Base-by-base conservation (phyloP, 2,113 vertebrate species). In the Callionymus lyra region DNA sequence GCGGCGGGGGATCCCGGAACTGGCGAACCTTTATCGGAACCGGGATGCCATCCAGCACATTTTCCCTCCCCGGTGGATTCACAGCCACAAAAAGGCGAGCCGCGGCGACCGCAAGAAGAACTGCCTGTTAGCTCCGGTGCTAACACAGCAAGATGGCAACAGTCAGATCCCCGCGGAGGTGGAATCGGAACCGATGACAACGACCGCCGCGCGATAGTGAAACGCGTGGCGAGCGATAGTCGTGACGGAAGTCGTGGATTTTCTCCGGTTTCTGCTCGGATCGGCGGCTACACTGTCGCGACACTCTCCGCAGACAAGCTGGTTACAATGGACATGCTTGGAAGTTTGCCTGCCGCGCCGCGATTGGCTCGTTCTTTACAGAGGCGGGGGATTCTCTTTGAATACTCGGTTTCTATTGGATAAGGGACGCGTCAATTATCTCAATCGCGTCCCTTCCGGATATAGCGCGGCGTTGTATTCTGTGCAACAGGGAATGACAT, bases 281-380 rank as follows among this genome's bases (percentile, higher is more conserved):
- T n/a, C 33, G 2, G 11, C 47, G 31, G 9, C 34, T 41, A 34
- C 34, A 58, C 47, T 53, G 63, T 34, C 62, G 70, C 68, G 42
- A 61, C 12, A 13, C 15, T 36, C n/a, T 12, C 34, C 11, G 14
- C 14, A 38, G 15, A 32, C 4, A 38, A 38, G 15, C 31, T 2
- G 50, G 46, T 42, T 79, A 83, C 83, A 83, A 83, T 79, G 71
- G 74, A 78, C 76, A 72, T 56, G 75, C 77, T 74, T 56, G 87
- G 88, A 91, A 90, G 77, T 85, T 50, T 39, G 18, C 6, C 21
- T 60, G 12, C 12, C 3, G 12, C 5, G 3, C n/a, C 1, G 1
- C 9, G 12, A 85, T 83, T 86, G 81, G 84, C 2, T 50, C 1
- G 1, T 37, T 59, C 27, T 1, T 0, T 0, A 3, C 0, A 0